Percentiles rank a stretch among this genome's conserved stretches.
phyloP scores from a whole-genome alignment of 2,888 invertebrate species.

The Caenorhabditis imperialis region DNA sequence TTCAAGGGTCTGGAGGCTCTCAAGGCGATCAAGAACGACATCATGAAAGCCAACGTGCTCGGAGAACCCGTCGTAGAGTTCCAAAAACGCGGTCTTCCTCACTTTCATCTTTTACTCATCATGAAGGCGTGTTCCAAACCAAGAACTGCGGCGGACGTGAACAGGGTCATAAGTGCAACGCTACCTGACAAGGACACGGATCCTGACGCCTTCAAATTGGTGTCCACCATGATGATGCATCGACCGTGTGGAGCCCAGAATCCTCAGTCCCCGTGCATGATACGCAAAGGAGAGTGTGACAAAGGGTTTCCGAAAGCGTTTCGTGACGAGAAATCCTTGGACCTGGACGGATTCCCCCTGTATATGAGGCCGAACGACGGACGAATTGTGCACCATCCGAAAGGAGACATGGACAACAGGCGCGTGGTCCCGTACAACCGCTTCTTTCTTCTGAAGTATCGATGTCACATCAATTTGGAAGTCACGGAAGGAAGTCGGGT shows the following conservation, averaged over 20 bases:
- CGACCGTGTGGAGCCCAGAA: slow-evolving; percentile 69
- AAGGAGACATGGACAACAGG: slow-evolving; percentile 63
- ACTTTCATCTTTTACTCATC: slow-evolving; percentile 71
- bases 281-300: slow-evolving; percentile 76
- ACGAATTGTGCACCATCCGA: slow-evolving; percentile 3
- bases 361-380: slow-evolving; percentile 74
- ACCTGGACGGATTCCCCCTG: slow-evolving; percentile 77
- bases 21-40: slow-evolving; percentile 59
- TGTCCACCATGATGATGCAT: slow-evolving; percentile 68
- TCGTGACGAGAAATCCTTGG: slow-evolving; percentile 67
- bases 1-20: slow-evolving; percentile 67
- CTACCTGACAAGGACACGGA: slow-evolving; percentile 63
- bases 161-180: slow-evolving; percentile 54
- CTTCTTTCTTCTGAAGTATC: slow-evolving; percentile 56
- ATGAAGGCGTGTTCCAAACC: slow-evolving; percentile 71
- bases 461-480: slow-evolving; percentile 73
- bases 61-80: slow-evolving; percentile 64
- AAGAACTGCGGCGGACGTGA: slow-evolving; percentile 24
- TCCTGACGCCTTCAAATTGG: slow-evolving; percentile 53
- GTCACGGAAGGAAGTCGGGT: slow-evolving; percentile 70
- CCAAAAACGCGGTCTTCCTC: slow-evolving; percentile 77
- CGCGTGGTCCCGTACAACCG: slow-evolving; percentile 78
- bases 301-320: slow-evolving; percentile 78
- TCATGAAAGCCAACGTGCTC: slow-evolving; percentile 61
- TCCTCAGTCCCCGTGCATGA: slow-evolving; percentile 78